These are phyloP conservation scores for Aleiodes alternator DNA, from an alignment of 2,888 invertebrate species.

Conservation along the genomic window DNA sequence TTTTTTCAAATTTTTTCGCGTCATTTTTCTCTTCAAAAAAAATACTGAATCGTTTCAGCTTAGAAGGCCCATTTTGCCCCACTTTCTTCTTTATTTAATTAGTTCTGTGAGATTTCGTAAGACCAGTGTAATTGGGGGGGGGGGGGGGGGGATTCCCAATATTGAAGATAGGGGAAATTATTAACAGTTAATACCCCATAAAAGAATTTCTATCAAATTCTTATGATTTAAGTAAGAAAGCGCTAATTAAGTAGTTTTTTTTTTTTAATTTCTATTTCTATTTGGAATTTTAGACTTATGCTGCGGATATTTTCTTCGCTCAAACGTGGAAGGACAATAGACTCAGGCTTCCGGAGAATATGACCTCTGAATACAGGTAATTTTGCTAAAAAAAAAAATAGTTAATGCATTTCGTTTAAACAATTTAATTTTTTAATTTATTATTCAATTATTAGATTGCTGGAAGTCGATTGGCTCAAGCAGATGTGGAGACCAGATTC, in stretches of 20 bases:
- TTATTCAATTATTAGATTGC: conserved; percentile 76
- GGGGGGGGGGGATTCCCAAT: no score
- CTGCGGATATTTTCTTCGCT: conserved; percentile 94
- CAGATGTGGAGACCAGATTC: conserved; percentile 97
- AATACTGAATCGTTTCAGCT: no score
- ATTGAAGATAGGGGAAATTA: no score
- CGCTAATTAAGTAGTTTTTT: conserved; percentile 4
- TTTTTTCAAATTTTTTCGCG: no score
- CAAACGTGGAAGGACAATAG: conserved; percentile 96
- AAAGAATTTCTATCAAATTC: no score
- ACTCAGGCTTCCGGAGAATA: conserved; percentile 90
- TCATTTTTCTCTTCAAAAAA: no score
- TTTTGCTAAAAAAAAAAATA: background rate
- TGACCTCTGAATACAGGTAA: conserved; percentile 92
- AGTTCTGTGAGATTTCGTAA: no score
- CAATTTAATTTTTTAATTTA: background rate
- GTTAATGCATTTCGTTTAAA: conserved; percentile 9
- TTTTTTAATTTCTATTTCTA: background rate
- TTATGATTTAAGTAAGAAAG: no score
- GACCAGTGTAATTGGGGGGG: no score
- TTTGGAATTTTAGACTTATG: conserved; percentile 83
- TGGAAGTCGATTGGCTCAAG: conserved; percentile 93
- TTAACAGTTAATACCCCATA: no score
- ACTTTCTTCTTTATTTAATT: background rate
- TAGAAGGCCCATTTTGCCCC: no score